Conservation (phyloP, 2,797 vertebrate species). For the Alouatta caraya region DNA sequence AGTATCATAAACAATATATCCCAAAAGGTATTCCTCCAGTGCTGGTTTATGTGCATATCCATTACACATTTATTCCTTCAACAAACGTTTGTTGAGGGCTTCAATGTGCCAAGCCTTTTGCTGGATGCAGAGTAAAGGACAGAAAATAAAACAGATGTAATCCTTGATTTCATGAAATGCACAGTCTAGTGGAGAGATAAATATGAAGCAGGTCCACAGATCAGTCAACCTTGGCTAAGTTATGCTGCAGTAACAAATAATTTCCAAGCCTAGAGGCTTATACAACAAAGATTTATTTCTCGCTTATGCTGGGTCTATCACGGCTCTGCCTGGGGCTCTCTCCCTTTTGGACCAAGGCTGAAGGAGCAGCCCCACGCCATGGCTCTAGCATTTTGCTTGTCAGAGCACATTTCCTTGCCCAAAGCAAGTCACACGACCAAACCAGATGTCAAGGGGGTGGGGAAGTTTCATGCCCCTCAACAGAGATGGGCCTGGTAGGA, state of each 20-base stretch:
- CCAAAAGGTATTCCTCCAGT: not conserved
- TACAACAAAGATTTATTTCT: not conserved
- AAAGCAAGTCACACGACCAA: not conserved
- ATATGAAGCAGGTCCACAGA: not conserved
- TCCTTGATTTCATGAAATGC: not conserved
- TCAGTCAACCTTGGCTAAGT: not conserved
- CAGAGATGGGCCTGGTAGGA: not conserved
- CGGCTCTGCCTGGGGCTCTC: not conserved
- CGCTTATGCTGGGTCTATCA: too few relatives aligned
- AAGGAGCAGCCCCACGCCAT: not conserved
- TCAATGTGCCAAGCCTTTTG: not conserved
- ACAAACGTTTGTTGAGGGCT: not conserved
- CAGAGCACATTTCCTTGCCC: not conserved
- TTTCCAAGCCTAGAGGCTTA: not conserved
- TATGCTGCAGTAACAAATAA: not conserved
- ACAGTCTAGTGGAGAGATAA: not conserved
- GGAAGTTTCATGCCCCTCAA: not conserved
- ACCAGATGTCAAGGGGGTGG: not conserved
- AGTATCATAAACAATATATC: not conserved
- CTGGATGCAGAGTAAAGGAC: not conserved
- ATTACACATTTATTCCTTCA: not conserved
- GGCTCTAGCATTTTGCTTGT: not conserved
- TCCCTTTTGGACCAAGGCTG: not conserved
- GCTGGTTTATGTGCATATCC: not conserved
- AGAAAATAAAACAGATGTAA: not conserved